phyloP scores from a whole-genome alignment of 2,888 invertebrate genomes.

The Epinotia demarniana region DNA sequence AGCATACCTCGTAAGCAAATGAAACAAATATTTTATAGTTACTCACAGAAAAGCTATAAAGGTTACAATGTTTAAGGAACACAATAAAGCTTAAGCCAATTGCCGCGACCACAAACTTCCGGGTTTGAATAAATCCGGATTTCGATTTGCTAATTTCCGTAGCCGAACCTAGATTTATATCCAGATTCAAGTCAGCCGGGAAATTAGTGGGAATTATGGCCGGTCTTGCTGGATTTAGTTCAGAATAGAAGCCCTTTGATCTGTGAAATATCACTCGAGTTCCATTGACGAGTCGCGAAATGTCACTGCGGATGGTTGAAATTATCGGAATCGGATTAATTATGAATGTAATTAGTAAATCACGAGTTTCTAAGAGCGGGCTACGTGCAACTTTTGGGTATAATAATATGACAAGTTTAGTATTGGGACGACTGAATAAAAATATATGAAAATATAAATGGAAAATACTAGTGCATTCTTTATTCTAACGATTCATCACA shows the following conservation, averaged over 20 bases:
- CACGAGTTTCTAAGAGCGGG: neutral
- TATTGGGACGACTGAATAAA: no score
- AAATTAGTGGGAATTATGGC: slow-evolving; percentile 70
- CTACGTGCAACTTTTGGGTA: neutral
- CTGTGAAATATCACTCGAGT: slow-evolving; percentile 60
- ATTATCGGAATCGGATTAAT: neutral
- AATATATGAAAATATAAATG: no score
- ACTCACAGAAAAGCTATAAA: neutral
- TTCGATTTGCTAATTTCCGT: slow-evolving; percentile 54
- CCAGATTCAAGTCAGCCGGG: slow-evolving; percentile 58
- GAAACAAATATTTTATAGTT: neutral
- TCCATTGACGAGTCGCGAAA: slow-evolving; percentile 58
- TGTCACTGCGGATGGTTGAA: slow-evolving; percentile 39
- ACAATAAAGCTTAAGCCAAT: slow-evolving; percentile 4
- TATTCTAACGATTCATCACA: no score
- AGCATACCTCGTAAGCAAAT: no score
- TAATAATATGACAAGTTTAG: neutral
- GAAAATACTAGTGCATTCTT: no score
- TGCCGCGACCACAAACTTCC: slow-evolving; percentile 7
- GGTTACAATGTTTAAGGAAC: neutral
- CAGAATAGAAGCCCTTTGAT: slow-evolving; percentile 73
- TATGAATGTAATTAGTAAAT: slow-evolving; percentile 1
- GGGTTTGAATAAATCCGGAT: slow-evolving; percentile 47
- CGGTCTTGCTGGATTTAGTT: slow-evolving; percentile 58
- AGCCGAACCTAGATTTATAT: slow-evolving; percentile 49